Evolutionary conservation across 2,113 vertebrate genomes (phyloP), one percentile per base, ranked within the genome.

Genomic region (Pholis gunnellus): DNA sequence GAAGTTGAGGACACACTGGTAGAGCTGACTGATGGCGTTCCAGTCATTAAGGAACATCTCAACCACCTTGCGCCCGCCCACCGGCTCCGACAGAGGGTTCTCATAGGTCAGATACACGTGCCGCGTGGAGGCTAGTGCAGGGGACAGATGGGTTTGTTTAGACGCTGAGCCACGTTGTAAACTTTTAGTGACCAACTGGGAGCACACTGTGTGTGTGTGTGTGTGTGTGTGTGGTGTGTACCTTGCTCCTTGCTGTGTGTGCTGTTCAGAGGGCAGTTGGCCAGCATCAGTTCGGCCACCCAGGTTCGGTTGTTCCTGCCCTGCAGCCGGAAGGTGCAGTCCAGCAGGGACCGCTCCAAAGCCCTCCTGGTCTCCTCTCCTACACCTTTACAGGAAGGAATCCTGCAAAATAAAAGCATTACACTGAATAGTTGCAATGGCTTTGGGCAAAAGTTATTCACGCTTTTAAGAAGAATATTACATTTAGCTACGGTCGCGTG

Each of bases 41-140:
- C 98, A 99, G 92, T 99, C 98, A 46, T 98, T 99, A 1, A 99
- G 97, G 85, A 99, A 99, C 97, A 98, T 99, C 94, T 99, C 98
- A 20, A 99, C 97, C 57, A 99, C 97, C 93, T 99, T 99, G 72
- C 97, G 95, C 46, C 98, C 98, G 36, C 98, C 98, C 88, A 99
- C 98, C 0, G 98, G 98, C 92, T 99, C 98, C 13, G 97, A 99
- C 40, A 99, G 92, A 15, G 97, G 97, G 91, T 97, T 99, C 94
- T 99, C 98, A 78, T 99, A 99, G 0, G 97, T 99, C 90, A 99
- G 93, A 87, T 99, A 99, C 75, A 99, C 97, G 0, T 99, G 98
- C 31, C 97, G 96, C 0, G 97, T 98, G 56, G 97, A 96, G 81
- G 97, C 98, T 99, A 82, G 4, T 38, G 64, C 6, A 54, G 36